Conservation (phyloP, 1,140 invertebrate species). For the Piezodorus guildinii region DNA sequence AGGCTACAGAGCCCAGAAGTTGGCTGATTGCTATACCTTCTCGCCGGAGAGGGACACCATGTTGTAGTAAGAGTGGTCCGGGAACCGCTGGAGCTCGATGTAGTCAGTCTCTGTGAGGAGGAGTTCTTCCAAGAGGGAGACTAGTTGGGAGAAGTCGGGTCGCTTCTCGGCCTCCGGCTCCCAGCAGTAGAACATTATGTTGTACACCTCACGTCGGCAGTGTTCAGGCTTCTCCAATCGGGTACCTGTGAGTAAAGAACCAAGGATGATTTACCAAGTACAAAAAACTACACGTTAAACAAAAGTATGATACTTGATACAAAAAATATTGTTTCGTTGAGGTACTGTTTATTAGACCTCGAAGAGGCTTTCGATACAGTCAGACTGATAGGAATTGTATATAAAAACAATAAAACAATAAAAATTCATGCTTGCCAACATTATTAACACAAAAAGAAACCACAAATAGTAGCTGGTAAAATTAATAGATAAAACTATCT, state of each 20-base stretch:
- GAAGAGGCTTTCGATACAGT: no score
- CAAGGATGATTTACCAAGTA: no score
- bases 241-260: slow-evolving; percentile 41
- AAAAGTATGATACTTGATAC: no score
- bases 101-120: slow-evolving; percentile 82
- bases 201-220: slow-evolving; percentile 76
- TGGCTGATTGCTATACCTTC: slow-evolving; percentile 41
- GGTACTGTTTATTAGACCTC: no score
- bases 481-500: no score
- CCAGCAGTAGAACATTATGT: slow-evolving; percentile 92
- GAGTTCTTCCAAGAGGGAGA: slow-evolving; percentile 64
- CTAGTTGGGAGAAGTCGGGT: slow-evolving; percentile 67
- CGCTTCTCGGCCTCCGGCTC: slow-evolving; percentile 63
- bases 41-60: slow-evolving; percentile 65
- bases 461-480: no score
- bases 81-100: slow-evolving; percentile 82
- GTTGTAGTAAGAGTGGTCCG: slow-evolving; percentile 90
- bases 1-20: background rate
- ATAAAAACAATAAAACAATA: no score
- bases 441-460: no score
- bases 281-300: no score
- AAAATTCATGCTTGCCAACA: no score
- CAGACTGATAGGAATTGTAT: no score
- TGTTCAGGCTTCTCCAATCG: slow-evolving; percentile 80
- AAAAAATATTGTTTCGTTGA: no score